phyloP scores from a whole-genome alignment of 2,113 vertebrate genomes.

The Boleophthalmus pectinirostris region DNA sequence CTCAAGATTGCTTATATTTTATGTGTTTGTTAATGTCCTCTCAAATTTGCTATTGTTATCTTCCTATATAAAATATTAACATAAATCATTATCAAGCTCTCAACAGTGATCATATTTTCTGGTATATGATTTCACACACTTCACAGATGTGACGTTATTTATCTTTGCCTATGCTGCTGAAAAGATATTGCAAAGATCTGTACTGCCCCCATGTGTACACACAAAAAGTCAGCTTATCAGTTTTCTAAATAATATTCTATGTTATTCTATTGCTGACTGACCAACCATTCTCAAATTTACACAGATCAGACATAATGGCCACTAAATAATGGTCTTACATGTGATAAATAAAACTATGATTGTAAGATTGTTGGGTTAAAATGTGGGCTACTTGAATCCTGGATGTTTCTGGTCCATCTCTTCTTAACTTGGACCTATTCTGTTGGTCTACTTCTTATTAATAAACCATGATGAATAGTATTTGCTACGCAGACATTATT shows the following conservation, averaged over 20 bases:
- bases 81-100: not conserved
- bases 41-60: not conserved
- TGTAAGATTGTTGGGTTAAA: too few species aligned
- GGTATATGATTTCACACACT: not conserved
- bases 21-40: not conserved
- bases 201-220: constrained; percentile 53
- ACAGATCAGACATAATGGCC: too few species aligned
- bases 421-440: too few species aligned
- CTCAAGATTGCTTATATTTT: not conserved
- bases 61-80: not conserved
- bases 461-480: too few species aligned
- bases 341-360: too few species aligned
- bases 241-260: not conserved
- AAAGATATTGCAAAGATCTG: constrained; percentile 4
- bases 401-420: too few species aligned
- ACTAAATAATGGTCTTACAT: too few species aligned
- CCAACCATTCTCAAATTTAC: not conserved
- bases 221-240: not conserved
- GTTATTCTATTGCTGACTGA: not conserved
- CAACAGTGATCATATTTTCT: not conserved
- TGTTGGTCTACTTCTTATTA: too few species aligned
- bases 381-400: not conserved
- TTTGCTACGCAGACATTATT: too few species aligned
- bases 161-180: not conserved
- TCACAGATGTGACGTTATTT: not conserved